These are phyloP conservation scores for Halcyon chelicuti DNA, from an alignment of 2,797 vertebrate genomes.

Conservation along the genomic window DNA sequence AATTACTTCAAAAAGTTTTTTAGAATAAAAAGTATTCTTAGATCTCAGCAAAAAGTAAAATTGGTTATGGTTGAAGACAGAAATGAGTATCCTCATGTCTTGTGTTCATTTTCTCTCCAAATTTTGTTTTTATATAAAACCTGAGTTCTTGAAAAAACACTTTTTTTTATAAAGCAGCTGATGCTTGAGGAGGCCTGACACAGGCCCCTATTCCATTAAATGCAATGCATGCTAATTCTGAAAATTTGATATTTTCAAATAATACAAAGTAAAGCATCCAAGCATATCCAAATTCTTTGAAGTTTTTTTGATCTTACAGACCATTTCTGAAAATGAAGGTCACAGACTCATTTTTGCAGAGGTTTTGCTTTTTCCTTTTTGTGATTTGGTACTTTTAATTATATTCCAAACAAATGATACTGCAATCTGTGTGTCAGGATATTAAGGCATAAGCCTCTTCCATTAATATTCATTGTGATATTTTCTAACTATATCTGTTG, in stretches of 20 bases:
- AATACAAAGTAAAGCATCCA: not conserved
- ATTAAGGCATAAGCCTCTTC: not conserved
- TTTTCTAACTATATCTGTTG: slow-evolving; percentile 8
- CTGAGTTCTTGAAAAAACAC: not conserved
- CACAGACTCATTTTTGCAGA: not conserved
- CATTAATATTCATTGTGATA: slow-evolving; percentile 21
- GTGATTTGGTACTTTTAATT: not conserved
- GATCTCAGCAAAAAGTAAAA: not conserved
- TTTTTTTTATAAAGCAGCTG: not conserved
- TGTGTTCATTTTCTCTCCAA: not conserved
- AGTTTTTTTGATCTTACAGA: not conserved
- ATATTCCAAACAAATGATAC: not conserved
- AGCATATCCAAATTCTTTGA: not conserved
- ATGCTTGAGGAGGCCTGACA: not conserved
- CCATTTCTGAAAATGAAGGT: not conserved
- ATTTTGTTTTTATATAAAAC: not conserved
- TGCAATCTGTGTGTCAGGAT: slow-evolving; percentile 2
- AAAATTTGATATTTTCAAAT: not conserved
- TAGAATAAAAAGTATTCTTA: not conserved
- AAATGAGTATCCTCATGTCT: not conserved
- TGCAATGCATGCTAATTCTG: not conserved
- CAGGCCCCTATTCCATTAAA: not conserved
- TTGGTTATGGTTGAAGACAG: not conserved
- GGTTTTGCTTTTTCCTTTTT: not conserved
- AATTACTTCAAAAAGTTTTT: not conserved